These are phyloP conservation scores for Todus mexicanus DNA, from an alignment of 2,797 vertebrate species.

Conservation along the genomic window DNA sequence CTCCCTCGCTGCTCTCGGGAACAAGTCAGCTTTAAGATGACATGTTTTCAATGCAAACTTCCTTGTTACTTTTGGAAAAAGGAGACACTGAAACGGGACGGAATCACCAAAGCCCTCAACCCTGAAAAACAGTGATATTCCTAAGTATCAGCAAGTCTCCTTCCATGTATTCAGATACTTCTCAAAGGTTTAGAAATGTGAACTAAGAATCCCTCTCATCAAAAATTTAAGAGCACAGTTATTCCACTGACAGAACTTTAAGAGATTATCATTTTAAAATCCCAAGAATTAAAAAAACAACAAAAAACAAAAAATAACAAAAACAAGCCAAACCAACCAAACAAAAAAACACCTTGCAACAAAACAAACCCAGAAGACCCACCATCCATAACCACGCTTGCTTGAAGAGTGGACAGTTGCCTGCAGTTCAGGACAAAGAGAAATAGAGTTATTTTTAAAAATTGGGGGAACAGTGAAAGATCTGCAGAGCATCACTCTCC, in stretches of 20 bases:
- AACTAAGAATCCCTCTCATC: neutral
- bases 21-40: conserved; percentile 69
- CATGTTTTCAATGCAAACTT: conserved; percentile 55
- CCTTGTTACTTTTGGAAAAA: neutral
- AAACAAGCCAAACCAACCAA: neutral
- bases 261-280: neutral
- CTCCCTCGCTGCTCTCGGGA: conserved; percentile 46
- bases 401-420: neutral
- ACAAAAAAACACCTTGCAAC: neutral
- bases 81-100: neutral
- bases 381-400: neutral
- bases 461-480: neutral
- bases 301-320: neutral
- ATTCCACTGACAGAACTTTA: neutral
- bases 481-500: neutral
- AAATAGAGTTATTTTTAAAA: neutral
- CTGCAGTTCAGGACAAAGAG: neutral
- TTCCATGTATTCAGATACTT: neutral
- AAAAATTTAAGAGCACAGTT: neutral
- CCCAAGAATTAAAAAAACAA: neutral
- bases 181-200: neutral
- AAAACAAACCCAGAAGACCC: neutral
- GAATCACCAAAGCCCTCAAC: neutral
- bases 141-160: neutral
- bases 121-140: neutral